Base-by-base conservation (phyloP, 2,888 invertebrate species). In the Dynastes tityus region DNA sequence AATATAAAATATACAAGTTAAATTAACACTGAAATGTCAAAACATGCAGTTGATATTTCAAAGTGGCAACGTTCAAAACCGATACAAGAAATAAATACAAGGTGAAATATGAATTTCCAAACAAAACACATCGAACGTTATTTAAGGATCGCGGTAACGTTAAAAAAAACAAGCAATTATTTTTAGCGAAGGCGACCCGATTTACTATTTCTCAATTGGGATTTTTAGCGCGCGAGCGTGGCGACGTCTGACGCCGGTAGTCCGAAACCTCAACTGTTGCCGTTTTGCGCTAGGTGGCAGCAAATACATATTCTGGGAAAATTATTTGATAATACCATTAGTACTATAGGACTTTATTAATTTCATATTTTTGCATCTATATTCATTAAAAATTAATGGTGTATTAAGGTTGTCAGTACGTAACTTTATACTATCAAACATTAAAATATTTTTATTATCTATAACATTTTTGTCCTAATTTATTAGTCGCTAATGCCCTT, bases 21-120 rank as follows among this genome's bases (percentile, higher is more conserved):
- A 11, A 8, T 45, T 45, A 45, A 45, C 45, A 45, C 8, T 45
- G 85, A 87, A 74, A 45, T 76, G 16, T 79, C 79, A 6, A 70
- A 45, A 81, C 80, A 81, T 91, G 91, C 82, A 90, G 92, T 65
- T 90, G 90, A 84, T 93, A 81, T 82, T 32, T 82, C 84, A 87
- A 86, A 85, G 83, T 87, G 79, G 88, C 88, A 77, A 76, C 77
- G 8, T 16, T 67, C 40, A 45, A 67, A 67, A 37, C 40, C 29
- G n/a, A 63, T 63, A 29, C 32, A 63, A 22, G n/a, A 22, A 32
- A 51, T 58, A 58, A 58, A 58, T 58, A 58, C 29, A 32, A 22
- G 11, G 61, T 29, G 29, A 11, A 63, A n/a, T 32, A 32, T 5
- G 13, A 11, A 11, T 58, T 73, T 29, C 40, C n/a, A 16, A 27